phyloP scores from a whole-genome alignment of 2,888 invertebrate species.

The Leucania comma region DNA sequence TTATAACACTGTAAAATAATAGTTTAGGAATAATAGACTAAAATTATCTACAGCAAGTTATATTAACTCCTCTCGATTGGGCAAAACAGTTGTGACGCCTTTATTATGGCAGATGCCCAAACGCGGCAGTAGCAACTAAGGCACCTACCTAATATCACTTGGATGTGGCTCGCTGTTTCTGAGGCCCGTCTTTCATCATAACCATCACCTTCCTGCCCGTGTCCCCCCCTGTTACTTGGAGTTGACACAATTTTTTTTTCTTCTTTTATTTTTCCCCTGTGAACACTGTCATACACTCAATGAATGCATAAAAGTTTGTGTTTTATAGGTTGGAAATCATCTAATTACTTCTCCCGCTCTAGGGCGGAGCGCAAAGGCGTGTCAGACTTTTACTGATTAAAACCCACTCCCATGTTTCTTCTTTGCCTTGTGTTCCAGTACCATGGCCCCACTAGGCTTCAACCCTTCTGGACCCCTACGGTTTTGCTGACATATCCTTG shows the following conservation, averaged over 20 bases:
- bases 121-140: neutral
- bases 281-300: neutral
- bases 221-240: neutral
- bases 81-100: neutral
- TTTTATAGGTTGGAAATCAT: too few relatives aligned
- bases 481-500: too few relatives aligned
- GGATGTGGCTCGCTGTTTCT: neutral
- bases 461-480: too few relatives aligned
- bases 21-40: neutral
- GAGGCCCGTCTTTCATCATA: neutral
- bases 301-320: neutral
- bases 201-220: neutral
- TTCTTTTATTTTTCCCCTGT: neutral
- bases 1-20: neutral
- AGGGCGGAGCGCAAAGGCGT: too few relatives aligned
- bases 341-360: too few relatives aligned
- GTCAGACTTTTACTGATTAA: too few relatives aligned
- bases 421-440: too few relatives aligned
- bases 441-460: too few relatives aligned
- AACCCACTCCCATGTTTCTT: too few relatives aligned
- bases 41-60: neutral
- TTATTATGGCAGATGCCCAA: neutral
- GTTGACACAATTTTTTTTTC: neutral
- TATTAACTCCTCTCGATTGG: neutral
- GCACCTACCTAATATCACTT: too few relatives aligned